phyloP scores from a whole-genome alignment of 2,888 invertebrate species.

The Amblyjoppa fuscipennis region DNA sequence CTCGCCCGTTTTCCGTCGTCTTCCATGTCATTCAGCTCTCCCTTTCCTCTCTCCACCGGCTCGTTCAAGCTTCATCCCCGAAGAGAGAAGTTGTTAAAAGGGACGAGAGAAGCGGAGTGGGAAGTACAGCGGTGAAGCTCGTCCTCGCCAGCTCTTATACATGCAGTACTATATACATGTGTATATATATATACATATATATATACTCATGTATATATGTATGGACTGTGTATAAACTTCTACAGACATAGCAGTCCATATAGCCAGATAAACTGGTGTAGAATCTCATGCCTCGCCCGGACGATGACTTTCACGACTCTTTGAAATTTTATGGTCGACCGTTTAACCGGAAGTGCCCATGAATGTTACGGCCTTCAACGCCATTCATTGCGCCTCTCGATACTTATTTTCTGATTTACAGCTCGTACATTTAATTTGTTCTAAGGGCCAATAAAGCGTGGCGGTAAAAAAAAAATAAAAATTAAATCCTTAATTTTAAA shows the following conservation, averaged over 20 bases:
- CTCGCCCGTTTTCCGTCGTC: constrained; percentile 20
- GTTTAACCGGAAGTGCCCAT: constrained; percentile 13
- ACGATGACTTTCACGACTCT: constrained; percentile 33
- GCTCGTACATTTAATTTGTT: neutral
- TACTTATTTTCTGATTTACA: neutral
- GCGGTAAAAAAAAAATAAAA: neutral
- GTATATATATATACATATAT: constrained; percentile 6
- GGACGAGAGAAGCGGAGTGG: constrained; percentile 16
- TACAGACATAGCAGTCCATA: neutral
- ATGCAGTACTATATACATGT: neutral
- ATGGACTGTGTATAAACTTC: neutral
- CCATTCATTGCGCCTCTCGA: constrained; percentile 1
- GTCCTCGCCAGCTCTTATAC: constrained; percentile 35
- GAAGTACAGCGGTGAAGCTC: constrained; percentile 19
- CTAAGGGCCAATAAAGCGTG: neutral
- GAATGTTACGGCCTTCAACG: constrained; percentile 30
- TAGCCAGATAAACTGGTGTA: neutral
- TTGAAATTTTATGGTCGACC: constrained; percentile 47
- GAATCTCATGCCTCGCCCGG: constrained; percentile 14
- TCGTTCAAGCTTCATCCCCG: constrained; percentile 65
- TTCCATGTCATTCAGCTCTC: neutral
- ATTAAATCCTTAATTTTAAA: neutral
- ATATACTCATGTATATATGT: neutral
- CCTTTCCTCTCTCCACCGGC: neutral
- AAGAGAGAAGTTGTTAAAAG: constrained; percentile 49